phyloP scores from a whole-genome alignment of 1,140 invertebrate genomes.

The Drosophila virilis region DNA sequence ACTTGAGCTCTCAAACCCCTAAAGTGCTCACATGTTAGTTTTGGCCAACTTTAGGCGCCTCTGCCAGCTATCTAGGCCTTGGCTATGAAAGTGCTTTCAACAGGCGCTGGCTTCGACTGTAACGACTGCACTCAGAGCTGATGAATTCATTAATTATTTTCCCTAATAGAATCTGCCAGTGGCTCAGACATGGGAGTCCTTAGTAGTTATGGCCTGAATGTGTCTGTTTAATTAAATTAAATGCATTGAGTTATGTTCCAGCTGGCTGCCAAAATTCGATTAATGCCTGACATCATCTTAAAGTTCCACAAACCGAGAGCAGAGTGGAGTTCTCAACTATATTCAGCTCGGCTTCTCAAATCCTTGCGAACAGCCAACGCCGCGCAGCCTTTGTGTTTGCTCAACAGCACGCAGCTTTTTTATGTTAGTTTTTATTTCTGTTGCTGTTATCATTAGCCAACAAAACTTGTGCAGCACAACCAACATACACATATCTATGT shows the following conservation, averaged over 20 bases:
- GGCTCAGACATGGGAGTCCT: conserved; percentile 2
- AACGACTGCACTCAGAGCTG: conserved; percentile 73
- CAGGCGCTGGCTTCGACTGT: conserved; percentile 48
- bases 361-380: conserved; percentile 50
- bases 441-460: conserved; percentile 46
- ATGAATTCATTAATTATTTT: conserved; percentile 79
- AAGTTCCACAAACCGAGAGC: conserved; percentile 35
- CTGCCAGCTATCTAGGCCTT: conserved; percentile 28
- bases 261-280: conserved; percentile 45
- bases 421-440: conserved; percentile 39
- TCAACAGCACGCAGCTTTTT: conserved; percentile 26
- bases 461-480: background rate
- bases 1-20: conserved; percentile 8
- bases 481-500: background rate
- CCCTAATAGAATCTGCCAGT: conserved; percentile 53
- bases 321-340: conserved; percentile 7
- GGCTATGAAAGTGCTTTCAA: conserved; percentile 50
- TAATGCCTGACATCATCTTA: conserved; percentile 54
- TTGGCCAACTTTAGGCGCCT: conserved; percentile 24
- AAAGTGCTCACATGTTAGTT: conserved; percentile 33
- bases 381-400: conserved; percentile 28
- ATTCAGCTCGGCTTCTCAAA: conserved; percentile 6
- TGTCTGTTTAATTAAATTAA: conserved; percentile 68
- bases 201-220: conserved; percentile 1
- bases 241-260: conserved; percentile 25